Evolutionary conservation across 37 sponge, comb jelly and placozoan genomes (phyloP).

Genomic region (Ephydatia muelleri): DNA sequence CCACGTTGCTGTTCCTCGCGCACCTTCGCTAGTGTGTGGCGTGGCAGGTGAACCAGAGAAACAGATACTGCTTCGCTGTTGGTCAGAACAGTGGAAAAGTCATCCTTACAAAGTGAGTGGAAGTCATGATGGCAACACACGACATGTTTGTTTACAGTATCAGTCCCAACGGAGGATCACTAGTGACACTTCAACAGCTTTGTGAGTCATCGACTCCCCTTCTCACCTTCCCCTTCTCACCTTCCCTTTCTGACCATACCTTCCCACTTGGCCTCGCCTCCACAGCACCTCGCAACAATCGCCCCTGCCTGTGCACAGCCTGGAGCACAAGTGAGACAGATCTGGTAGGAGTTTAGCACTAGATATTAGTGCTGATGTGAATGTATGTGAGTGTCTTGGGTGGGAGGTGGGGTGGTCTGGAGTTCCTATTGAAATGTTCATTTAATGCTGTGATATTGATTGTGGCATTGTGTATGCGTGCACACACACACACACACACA

Average conservation of each 20-base stretch:
- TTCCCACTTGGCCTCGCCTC: neutral
- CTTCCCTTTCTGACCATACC: neutral
- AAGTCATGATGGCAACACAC: no score
- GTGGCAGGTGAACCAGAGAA: slow-evolving; percentile 39
- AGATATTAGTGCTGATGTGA: no score
- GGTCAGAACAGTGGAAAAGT: slow-evolving; percentile 64
- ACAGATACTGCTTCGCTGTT: slow-evolving; percentile 57
- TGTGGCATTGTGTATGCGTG: neutral
- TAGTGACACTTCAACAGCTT: neutral
- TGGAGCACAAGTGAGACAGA: slow-evolving; percentile 55
- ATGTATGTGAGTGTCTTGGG: no score
- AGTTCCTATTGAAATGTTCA: no score
- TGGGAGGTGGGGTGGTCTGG: no score
- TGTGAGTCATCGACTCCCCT: neutral
- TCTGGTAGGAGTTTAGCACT: slow-evolving; percentile 31
- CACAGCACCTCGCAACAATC: slow-evolving; percentile 35
- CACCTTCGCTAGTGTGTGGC: slow-evolving; percentile 32
- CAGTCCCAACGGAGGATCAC: no score
- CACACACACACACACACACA: slow-evolving; percentile 3
- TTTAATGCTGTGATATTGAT: neutral
- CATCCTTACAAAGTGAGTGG: slow-evolving; percentile 19
- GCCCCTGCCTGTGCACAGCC: slow-evolving; percentile 53
- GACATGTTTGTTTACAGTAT: neutral
- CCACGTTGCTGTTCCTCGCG: neutral
- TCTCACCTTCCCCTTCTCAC: neutral